Percentiles rank a stretch among this genome's conserved stretches.
These are phyloP conservation scores for Xyrauchen texanus DNA, from an alignment of 2,113 vertebrate species.

Conservation along the genomic window DNA sequence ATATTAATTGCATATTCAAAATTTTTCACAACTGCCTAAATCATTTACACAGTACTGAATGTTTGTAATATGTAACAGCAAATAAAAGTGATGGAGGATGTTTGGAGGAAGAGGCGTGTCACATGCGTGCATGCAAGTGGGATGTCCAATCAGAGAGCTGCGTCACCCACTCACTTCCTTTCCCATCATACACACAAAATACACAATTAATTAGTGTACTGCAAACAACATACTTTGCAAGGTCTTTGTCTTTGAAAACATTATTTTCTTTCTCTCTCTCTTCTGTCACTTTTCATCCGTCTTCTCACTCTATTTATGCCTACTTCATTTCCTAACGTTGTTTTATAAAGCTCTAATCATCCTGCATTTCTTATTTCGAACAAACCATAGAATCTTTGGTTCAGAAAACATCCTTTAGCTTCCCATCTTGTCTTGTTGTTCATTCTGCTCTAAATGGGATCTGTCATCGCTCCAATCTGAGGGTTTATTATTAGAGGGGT, in stretches of 20 bases:
- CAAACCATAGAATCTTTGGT: constrained; percentile 13
- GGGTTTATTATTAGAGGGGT: constrained; percentile 55
- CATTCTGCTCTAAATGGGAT: constrained; percentile 43
- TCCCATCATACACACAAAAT: constrained; percentile 68
- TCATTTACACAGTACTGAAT: too few relatives aligned
- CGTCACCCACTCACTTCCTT: constrained; percentile 73
- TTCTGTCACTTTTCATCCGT: not conserved
- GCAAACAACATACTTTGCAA: not conserved
- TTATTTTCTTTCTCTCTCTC: not conserved
- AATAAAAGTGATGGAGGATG: constrained; percentile 59
- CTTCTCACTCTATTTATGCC: too few relatives aligned
- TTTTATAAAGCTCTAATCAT: constrained; percentile 45
- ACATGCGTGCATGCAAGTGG: constrained; percentile 56
- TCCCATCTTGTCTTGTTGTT: constrained; percentile 1
- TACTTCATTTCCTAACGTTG: constrained; percentile 52
- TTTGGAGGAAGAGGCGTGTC: constrained; percentile 48
- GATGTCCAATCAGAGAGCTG: constrained; percentile 74
- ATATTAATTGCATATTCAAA: too few relatives aligned
- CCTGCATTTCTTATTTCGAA: constrained; percentile 15
- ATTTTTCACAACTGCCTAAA: too few relatives aligned
- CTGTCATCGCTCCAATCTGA: constrained; percentile 50
- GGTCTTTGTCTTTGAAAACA: too few relatives aligned
- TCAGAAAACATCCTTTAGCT: constrained; percentile 13
- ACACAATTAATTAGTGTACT: constrained; percentile 30
- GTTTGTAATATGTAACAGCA: not conserved